Base-by-base conservation (phyloP, 2,888 invertebrate species). In the Lithophane ornitopus region DNA sequence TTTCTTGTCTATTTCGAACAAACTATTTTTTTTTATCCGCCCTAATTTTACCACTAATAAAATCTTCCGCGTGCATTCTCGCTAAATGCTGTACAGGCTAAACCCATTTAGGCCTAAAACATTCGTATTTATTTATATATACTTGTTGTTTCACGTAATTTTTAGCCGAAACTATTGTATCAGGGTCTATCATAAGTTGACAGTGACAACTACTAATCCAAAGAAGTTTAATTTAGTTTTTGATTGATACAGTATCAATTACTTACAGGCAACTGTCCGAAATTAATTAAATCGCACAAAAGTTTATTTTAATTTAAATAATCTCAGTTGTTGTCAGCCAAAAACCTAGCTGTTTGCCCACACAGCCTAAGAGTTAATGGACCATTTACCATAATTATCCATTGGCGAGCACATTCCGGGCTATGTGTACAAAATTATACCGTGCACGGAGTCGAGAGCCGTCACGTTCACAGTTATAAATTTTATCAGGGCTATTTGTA, bases 311-410 rank as follows among this genome's bases (percentile, higher is more conserved):
- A 19, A 26, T 41, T 41, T 0, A 44, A 71, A 54, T 41, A 7
- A 56, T 34, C 41, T 44, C 2, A 44, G 56, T 72, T 34, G 22
- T 26, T 26, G 3, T 8, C 7, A n/a, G 19, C 59, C 52, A 56
- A 63, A 67, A 77, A 74, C 22, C 56, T 82, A 66, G 63, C 72
- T 56, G 54, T 66, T 44, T 58, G 44, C 69, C 76, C 76, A 80
- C 82, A 74, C 81, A 80, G 82, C 76, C 82, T 82, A 85, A 87
- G 90, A 90, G 89, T 91, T 67, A 93, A 93, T 92, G 90, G 87
- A 88, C 87, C 90, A 88, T 91, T 91, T 89, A 89, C 91, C 90
- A 89, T 93, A 93, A 94, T 93, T 92, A 93, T 91, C 92, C 90
- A 91, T 93, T 92, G 90, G 90, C 56, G 80, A 84, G 81, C 91